Evolutionary conservation across 2,797 vertebrate species (phyloP).

Genomic region (Rhinophrynus dorsalis): DNA sequence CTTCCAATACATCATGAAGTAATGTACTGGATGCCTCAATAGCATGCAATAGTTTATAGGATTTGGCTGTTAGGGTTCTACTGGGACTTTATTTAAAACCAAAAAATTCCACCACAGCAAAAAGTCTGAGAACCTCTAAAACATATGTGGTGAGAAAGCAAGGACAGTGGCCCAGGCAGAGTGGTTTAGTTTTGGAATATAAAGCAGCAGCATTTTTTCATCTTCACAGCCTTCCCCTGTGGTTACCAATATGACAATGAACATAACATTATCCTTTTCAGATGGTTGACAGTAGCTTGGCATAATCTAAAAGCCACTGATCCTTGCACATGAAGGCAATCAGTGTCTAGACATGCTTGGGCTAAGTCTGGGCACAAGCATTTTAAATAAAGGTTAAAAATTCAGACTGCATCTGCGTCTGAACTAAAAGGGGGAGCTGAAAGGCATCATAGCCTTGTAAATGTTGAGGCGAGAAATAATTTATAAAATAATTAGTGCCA

Average conservation of each 20-base stretch:
- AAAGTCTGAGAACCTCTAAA: too few relatives aligned
- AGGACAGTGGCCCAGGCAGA: too few relatives aligned
- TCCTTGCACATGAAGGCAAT: not conserved
- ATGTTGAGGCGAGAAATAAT: conserved; percentile 1
- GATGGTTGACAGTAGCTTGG: not conserved
- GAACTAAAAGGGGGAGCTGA: conserved; percentile 7
- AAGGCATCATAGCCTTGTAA: conserved; percentile 1
- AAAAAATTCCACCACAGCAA: too few relatives aligned
- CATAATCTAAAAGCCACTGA: not conserved
- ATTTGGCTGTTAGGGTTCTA: too few relatives aligned
- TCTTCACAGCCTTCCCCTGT: not conserved
- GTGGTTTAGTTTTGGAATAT: not conserved
- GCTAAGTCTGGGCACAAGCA: not conserved
- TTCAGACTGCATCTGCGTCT: not conserved
- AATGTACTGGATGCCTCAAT: too few relatives aligned
- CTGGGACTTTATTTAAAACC: too few relatives aligned
- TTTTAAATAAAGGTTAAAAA: conserved; percentile 3
- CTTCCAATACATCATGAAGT: too few relatives aligned
- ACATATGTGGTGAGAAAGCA: too few relatives aligned
- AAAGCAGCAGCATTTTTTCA: not conserved
- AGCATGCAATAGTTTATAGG: too few relatives aligned
- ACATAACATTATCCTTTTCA: not conserved
- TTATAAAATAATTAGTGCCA: conserved; percentile 12
- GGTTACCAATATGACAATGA: not conserved
- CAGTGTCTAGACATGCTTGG: not conserved